Evolutionary conservation across 2,113 vertebrate genomes (phyloP).

Genomic region (Boleophthalmus pectinirostris): DNA sequence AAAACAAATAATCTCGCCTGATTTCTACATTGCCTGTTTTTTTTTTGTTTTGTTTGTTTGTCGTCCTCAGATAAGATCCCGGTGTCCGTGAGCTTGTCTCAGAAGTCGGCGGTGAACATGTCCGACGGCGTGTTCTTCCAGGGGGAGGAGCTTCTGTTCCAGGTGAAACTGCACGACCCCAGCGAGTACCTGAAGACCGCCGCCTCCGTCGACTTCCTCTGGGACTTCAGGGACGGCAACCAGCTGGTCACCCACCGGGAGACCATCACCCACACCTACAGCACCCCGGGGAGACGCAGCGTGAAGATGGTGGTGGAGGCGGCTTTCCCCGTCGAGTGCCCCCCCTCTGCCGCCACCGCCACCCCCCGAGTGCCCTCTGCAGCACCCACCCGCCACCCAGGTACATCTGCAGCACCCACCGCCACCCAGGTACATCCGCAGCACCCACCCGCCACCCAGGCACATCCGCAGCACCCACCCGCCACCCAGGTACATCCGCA

Average conservation of each 20-base stretch:
- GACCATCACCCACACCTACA: conserved; percentile 82
- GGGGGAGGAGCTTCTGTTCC: conserved; percentile 83
- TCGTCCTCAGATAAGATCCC: conserved; percentile 86
- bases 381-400: conserved; percentile 5
- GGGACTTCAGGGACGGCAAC: conserved; percentile 90
- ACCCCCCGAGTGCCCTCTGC: conserved; percentile 36
- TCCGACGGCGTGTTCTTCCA: conserved; percentile 86
- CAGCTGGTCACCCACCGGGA: conserved; percentile 81
- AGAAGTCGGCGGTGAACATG: conserved; percentile 84
- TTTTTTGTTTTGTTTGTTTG: not conserved
- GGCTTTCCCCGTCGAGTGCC: conserved; percentile 81
- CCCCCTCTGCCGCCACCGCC: conserved; percentile 61
- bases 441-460: too few relatives aligned
- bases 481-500: conserved; percentile 50
- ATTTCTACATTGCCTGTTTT: too few relatives aligned
- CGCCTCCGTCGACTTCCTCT: conserved; percentile 82
- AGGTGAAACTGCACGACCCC: conserved; percentile 87
- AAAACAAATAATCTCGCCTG: too few relatives aligned
- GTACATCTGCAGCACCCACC: too few relatives aligned
- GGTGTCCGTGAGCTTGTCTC: conserved; percentile 83
- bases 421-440: too few relatives aligned
- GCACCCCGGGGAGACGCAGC: conserved; percentile 79
- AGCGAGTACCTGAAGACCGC: conserved; percentile 87
- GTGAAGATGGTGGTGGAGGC: conserved; percentile 86
- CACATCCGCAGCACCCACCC: too few relatives aligned